Base-by-base conservation (phyloP, 2,797 vertebrate species). In the Darevskia mixta region DNA sequence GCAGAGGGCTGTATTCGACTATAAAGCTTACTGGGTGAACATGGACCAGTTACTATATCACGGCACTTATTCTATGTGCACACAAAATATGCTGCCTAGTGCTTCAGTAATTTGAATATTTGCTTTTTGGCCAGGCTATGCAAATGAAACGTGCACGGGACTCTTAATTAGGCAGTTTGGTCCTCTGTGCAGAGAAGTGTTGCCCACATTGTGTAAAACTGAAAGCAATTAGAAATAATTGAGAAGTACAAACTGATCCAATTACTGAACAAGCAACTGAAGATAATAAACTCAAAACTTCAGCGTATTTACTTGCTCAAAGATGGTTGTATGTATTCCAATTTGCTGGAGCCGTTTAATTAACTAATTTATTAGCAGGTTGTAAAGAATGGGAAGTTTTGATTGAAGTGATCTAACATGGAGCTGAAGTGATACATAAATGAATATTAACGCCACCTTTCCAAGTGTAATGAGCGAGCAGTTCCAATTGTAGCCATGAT, bases 291-390 rank as follows among this genome's bases (percentile, higher is more conserved):
- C 76, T 81, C 73, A 90, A 94, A 55, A 49, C 76, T 84, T 86
- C 91, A 90, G 94, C 88, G 91, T 93, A 91, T 92, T 93, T 91
- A 88, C 35, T 85, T 75, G 41, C 64, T 81, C 76, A 85, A 90
- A 89, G 92, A 88, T 88, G 93, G 93, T 92, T 88, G 71, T 49
- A 67, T 76, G 27, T 27, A 93, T 38, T 2, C 89, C 94, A 77
- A 88, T 92, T 86, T 92, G 91, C 29, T 90, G 90, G 49, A 79
- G 90, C 67, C 25, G 85, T 55, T 55, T 85, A 94, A 91, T 93
- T 94, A 93, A 90, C 73, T 75, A 87, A 93, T 92, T 94, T 91
- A 91, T 83, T 87, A 87, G 89, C 82, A 92, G 91, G 90, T 77
- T 92, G 77, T 88, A 94, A 92, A 94, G 89, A 94, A 93, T 90